Evolutionary conservation across 2,888 invertebrate species (phyloP).

Genomic region (Rhimphoctona megacephalus): DNA sequence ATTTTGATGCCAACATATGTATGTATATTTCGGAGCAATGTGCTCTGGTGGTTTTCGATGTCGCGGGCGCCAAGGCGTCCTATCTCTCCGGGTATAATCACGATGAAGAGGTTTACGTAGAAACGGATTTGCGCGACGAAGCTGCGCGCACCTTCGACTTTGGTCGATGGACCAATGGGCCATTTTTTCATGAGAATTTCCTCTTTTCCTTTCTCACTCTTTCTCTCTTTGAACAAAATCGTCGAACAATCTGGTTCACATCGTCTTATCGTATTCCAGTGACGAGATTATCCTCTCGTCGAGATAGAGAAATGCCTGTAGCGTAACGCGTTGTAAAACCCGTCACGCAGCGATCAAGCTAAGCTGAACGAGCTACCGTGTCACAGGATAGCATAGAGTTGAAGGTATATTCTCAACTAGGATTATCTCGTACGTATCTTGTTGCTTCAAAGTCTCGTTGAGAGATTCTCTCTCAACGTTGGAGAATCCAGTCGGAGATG

Average conservation of each 20-base stretch:
- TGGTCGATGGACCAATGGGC: not conserved
- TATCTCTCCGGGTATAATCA: conserved; percentile 76
- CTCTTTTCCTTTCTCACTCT: not conserved
- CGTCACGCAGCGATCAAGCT: conserved; percentile 81
- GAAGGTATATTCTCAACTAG: conserved; percentile 76
- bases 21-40: conserved; percentile 10
- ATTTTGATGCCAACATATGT: not conserved
- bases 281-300: conserved; percentile 57
- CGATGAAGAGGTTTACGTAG: conserved; percentile 71
- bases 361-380: conserved; percentile 80
- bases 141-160: conserved; percentile 37
- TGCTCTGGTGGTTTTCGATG: conserved; percentile 77
- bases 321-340: conserved; percentile 74
- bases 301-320: conserved; percentile 62
- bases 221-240: not conserved
- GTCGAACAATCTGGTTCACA: conserved; percentile 31
- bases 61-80: conserved; percentile 82
- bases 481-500: conserved; percentile 29
- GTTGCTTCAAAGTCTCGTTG: conserved; percentile 20
- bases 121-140: conserved; percentile 37
- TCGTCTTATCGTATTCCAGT: conserved; percentile 24
- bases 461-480: conserved; percentile 34
- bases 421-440: conserved; percentile 79
- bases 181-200: not conserved
- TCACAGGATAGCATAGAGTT: conserved; percentile 77